These are phyloP conservation scores for Phaonia tiefii DNA, from an alignment of 2,888 invertebrate species.

Conservation along the genomic window DNA sequence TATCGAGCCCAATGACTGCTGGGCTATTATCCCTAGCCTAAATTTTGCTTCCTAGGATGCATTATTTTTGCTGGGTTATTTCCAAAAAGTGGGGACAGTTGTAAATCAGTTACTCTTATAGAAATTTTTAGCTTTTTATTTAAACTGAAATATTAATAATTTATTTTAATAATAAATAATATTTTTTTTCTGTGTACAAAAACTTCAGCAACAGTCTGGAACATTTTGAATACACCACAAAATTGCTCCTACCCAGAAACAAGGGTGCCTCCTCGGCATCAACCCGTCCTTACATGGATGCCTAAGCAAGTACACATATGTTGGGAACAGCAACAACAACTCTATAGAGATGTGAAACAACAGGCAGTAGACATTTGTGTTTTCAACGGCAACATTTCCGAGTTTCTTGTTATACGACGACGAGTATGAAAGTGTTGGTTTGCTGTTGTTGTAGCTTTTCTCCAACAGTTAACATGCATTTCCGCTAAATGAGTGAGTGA, in stretches of 20 bases:
- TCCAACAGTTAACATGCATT: slow-evolving; percentile 71
- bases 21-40: too few species aligned
- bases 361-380: slow-evolving; percentile 75
- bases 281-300: slow-evolving; percentile 37
- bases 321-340: slow-evolving; percentile 34
- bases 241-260: neutral
- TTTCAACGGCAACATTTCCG: slow-evolving; percentile 80
- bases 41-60: too few species aligned
- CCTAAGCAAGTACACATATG: too few species aligned
- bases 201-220: slow-evolving; percentile 66
- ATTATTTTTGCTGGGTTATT: too few species aligned
- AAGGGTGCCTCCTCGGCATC: slow-evolving; percentile 17
- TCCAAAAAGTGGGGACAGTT: too few species aligned
- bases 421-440: neutral
- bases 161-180: too few species aligned
- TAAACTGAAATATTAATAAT: too few species aligned
- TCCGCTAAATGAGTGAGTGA: slow-evolving; percentile 69
- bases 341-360: slow-evolving; percentile 62
- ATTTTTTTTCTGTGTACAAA: neutral
- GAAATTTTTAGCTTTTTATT: too few species aligned
- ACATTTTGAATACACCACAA: slow-evolving; percentile 32
- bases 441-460: slow-evolving; percentile 55
- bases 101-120: too few species aligned
- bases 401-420: slow-evolving; percentile 70
- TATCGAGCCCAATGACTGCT: too few species aligned